Base-by-base conservation (phyloP, 2,888 invertebrate species). In the Melanostoma scalare region DNA sequence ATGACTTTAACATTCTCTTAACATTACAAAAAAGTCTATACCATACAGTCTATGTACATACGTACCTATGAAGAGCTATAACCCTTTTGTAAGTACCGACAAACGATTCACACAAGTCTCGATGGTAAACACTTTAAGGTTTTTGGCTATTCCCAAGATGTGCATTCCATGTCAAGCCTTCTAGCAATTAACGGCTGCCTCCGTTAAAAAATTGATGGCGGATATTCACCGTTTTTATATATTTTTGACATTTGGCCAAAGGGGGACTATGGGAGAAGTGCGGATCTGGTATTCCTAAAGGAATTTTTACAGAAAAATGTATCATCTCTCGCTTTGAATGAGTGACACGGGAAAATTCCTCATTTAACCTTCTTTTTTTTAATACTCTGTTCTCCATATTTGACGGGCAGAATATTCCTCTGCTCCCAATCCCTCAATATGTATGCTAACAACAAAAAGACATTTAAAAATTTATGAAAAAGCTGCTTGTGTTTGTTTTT, bases 391-490 rank as follows among this genome's bases (percentile, higher is more conserved):
- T 38, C 40, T 36, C 9, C 48, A 20, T 44, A 50, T 65, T 58
- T 35, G 33, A 36, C 56, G 48, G 48, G 46, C 20, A 55, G 48
- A 44, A 46, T 38, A 67, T 61, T 61, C 65, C 65, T 72, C 42
- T 63, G 52, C 46, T 69, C 53, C 33, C 69, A 69, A 77, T 81
- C 61, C 44, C 42, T 44, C 40, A 63, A 50, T 63, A 33, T 50
- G 10, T n/a, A 36, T 36, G n/a, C 30, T 31, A 50, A 68, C 72
- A 77, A 77, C 73, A 82, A 77, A 82, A 61, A 60, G 82, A 67
- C 73, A 69, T 73, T 84, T 78, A 79, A 84, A 84, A 79, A 84
- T 84, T 78, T 84, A 84, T 84, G 84, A 71, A 84, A 84, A 78
- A 71, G 67, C 79, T 84, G 74, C 71, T 84, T 84, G 65, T 84